phyloP scores from a whole-genome alignment of 2,113 vertebrate genomes.

The Cricetomys ansorgei region DNA sequence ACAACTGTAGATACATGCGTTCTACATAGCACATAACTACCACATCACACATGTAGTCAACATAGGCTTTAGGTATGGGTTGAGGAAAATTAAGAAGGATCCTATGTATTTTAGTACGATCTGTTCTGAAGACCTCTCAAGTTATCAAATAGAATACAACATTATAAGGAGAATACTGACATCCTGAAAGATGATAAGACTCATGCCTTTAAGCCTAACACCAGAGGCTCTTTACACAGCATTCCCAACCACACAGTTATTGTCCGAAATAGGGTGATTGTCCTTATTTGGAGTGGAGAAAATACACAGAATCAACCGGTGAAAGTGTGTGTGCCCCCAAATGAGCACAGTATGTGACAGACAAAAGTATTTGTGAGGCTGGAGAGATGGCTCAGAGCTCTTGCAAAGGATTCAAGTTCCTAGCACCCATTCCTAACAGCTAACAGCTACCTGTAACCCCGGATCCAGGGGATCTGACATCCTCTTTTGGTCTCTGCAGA shows the following conservation, averaged over 20 bases:
- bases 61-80: neutral
- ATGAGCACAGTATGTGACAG: neutral
- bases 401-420: neutral
- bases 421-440: no score
- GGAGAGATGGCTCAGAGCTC: neutral
- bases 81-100: neutral
- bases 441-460: neutral
- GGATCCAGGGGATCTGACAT: no score
- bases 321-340: neutral
- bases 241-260: neutral
- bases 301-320: neutral
- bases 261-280: neutral
- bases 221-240: neutral
- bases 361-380: neutral
- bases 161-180: slow-evolving; percentile 29
- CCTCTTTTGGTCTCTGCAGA: neutral
- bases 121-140: neutral
- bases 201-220: neutral
- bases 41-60: neutral
- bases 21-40: neutral
- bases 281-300: neutral
- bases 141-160: neutral
- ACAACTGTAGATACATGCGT: neutral
- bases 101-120: neutral
- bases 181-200: neutral